Evolutionary conservation across 2,888 invertebrate genomes (phyloP), one percentile per base, ranked within the genome.

Genomic region (Eristalis tenax): DNA sequence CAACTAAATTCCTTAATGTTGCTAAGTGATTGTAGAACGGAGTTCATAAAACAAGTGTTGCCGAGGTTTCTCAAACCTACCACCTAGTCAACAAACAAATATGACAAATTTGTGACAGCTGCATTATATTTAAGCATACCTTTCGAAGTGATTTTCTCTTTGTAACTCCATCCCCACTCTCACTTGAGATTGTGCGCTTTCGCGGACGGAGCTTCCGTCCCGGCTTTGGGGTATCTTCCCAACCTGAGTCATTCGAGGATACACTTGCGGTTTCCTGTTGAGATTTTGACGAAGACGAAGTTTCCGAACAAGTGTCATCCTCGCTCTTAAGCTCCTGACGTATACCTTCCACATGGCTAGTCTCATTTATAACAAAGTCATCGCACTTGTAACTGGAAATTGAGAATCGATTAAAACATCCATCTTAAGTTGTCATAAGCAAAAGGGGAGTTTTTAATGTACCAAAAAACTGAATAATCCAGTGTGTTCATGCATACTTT

Each of bases 11-110:
- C 96, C 92, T 96, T 96, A 91, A 97, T 97, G 92, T 97, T 97
- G 91, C 97, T 97, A 93, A 97, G 94, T 89, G 96, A 96, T 92
- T 97, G 97, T 83, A 97, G 93, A 82, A 97, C 97, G 23, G 96
- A 96, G 93, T 97, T 97, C 97, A 97, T 97, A 91, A 97, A 97
- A 92, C 97, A 97, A 70, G 97, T 97, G 92, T 97, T 97, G 89
- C 97, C 97, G 91, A 97, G 94, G 94, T 97, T 97, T 91, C 96
- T 94, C 91, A 97, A 94, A 50, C 97, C 97, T 89, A 96, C 95
- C 81, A 96, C 89, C 91, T 94, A 64, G 11, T 65, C 22, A 66
- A 28, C 18, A 56, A 69, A n/a, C 6, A 4, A 28, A 69, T 18
- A 13, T 8, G 28, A 59, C 23, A 74, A 75, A 56, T 66, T 1